A percentile compares a stretch with the other conserved stretches of the same genome.
These are phyloP conservation scores for Lissonota sp. DNA, from an alignment of 2,888 invertebrate genomes.

Conservation along the genomic window DNA sequence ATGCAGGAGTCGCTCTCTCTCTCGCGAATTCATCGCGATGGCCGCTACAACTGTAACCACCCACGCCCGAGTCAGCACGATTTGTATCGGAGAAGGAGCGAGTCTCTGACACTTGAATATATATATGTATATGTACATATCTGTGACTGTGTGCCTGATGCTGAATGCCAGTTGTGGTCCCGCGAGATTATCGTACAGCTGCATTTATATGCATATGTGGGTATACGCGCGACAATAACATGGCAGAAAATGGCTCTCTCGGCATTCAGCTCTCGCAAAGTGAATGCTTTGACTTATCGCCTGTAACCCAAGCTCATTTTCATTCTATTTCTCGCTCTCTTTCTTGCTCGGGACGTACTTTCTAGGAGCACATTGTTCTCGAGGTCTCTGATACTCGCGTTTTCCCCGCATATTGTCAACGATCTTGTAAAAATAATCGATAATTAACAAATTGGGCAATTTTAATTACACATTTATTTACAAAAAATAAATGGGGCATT, in stretches of 20 bases:
- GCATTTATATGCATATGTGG: background rate
- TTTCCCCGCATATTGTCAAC: background rate
- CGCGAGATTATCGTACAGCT: constrained; percentile 38
- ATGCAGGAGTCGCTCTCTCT: too few species aligned
- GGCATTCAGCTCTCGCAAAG: constrained; percentile 45
- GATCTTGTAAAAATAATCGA: too few species aligned
- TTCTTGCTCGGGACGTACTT: background rate
- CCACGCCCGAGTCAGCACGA: constrained; percentile 59
- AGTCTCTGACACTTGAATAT: constrained; percentile 7
- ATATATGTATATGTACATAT: background rate
- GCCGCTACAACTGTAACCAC: constrained; percentile 64
- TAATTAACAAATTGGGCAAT: too few species aligned
- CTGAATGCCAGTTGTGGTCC: constrained; percentile 30
- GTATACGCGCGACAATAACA: constrained; percentile 34
- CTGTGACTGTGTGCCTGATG: background rate
- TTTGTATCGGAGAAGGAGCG: constrained; percentile 53
- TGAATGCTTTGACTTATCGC: constrained; percentile 61
- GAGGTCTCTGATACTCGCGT: background rate
- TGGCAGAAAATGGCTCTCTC: constrained; percentile 60
- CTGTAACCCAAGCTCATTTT: constrained; percentile 41
- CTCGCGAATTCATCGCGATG: constrained; percentile 57
- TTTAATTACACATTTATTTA: too few species aligned
- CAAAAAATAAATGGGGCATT: too few species aligned
- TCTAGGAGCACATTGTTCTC: constrained; percentile 17
- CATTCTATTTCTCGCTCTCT: constrained; percentile 1